Percentiles rank a stretch among this genome's conserved stretches.
phyloP scores from a whole-genome alignment of 2,888 invertebrate species.

The Phrixothrix hirtus region DNA sequence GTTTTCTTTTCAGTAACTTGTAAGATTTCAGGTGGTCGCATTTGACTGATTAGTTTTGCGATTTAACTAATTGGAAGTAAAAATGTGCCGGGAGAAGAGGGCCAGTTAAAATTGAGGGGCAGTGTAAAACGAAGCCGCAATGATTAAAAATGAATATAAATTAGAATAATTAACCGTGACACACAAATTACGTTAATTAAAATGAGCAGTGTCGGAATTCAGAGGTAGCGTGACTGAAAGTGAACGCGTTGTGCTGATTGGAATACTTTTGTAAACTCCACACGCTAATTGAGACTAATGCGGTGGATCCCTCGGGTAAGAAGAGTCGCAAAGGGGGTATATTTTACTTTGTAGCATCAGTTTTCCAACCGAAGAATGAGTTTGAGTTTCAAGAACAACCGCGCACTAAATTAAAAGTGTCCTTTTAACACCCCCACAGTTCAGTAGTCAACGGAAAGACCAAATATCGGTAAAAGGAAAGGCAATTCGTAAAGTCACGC shows the following conservation, averaged over 20 bases:
- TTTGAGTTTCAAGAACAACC: no score
- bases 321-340: background rate
- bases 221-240: slow-evolving; percentile 26
- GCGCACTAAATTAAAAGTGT: no score
- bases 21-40: slow-evolving; percentile 30
- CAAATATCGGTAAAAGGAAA: background rate
- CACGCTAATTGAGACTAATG: slow-evolving; percentile 33
- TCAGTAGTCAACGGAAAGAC: no score
- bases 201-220: slow-evolving; percentile 31
- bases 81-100: background rate
- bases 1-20: slow-evolving; percentile 29
- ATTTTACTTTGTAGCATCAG: slow-evolving; percentile 9
- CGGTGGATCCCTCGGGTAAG: slow-evolving; percentile 6
- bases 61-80: background rate
- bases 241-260: slow-evolving; percentile 31
- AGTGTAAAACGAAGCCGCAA: slow-evolving; percentile 5
- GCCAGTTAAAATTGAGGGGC: background rate
- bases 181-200: slow-evolving; percentile 38
- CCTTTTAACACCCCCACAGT: no score
- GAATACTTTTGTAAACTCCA: slow-evolving; percentile 30
- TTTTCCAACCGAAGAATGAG: no score
- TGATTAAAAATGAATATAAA: slow-evolving; percentile 30
- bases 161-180: slow-evolving; percentile 35
- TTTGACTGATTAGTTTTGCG: slow-evolving; percentile 31
- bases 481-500: slow-evolving; percentile 9